phyloP scores from a whole-genome alignment of 2,888 invertebrate species.

The Platycheirus albimanus region DNA sequence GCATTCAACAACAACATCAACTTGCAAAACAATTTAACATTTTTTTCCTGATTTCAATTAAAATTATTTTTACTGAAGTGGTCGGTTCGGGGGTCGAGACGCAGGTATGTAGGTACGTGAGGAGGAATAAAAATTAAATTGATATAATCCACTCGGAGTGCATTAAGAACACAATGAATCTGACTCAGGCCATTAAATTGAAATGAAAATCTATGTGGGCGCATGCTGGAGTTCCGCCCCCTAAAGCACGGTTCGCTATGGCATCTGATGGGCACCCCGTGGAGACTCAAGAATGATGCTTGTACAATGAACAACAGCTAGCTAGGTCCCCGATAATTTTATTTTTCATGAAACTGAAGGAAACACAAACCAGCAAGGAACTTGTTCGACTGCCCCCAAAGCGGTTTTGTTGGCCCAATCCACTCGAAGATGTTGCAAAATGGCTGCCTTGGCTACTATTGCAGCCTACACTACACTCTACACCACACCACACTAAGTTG shows the following conservation, averaged over 20 bases:
- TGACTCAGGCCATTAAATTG: constrained; percentile 62
- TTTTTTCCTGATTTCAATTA: constrained; percentile 69
- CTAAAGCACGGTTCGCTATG: constrained; percentile 26
- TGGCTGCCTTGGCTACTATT: constrained; percentile 54
- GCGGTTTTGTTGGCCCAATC: constrained; percentile 58
- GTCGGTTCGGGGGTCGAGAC: constrained; percentile 1
- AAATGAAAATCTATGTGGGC: constrained; percentile 65
- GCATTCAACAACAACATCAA: constrained; percentile 13
- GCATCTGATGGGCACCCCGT: constrained; percentile 33
- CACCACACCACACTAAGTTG: too few species aligned
- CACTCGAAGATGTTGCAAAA: constrained; percentile 58
- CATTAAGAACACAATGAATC: constrained; percentile 72
- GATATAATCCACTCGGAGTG: constrained; percentile 66
- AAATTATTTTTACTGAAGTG: constrained; percentile 64
- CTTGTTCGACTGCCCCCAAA: constrained; percentile 55
- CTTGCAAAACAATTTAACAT: constrained; percentile 61
- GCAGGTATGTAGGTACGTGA: too few species aligned
- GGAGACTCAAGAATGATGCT: constrained; percentile 8
- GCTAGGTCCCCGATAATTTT: constrained; percentile 42
- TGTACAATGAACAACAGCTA: too few species aligned
- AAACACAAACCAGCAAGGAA: constrained; percentile 49
- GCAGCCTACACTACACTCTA: constrained; percentile 34
- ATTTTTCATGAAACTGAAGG: constrained; percentile 44
- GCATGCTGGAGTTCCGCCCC: constrained; percentile 66
- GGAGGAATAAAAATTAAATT: constrained; percentile 49